Evolutionary conservation across 2,888 invertebrate species (phyloP), one percentile per base, ranked within the genome.

Genomic region (Ganaspis brasiliensis): DNA sequence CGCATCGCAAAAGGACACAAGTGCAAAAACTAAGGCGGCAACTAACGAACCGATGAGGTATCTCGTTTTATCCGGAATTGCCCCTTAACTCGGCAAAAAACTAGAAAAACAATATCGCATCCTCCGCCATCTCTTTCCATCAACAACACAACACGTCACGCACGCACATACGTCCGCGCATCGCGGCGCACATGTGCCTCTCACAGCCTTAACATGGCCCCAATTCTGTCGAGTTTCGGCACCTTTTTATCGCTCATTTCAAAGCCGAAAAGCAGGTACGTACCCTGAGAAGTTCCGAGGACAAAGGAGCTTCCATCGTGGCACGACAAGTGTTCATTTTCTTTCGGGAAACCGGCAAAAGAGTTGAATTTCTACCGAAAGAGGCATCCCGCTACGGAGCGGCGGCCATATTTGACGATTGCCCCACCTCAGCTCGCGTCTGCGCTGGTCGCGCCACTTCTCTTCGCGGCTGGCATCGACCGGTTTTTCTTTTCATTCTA

Each of bases 391-490:
- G 67, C 79, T 79, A 78, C 78, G 82, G 81, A 79, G 76, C 82
- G 82, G 79, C 83, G 80, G 86, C 85, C 86, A 86, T 85, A 78
- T 83, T 84, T 77, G 59, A 55, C 72, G 35, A 16, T 31, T 55
- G 75, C 76, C 78, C 78, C 72, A 67, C 79, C 72, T 78, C 73
- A 72, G 73, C 71, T 61, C 75, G 73, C 75, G 73, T 19, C 73
- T 74, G 83, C 81, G 83, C 82, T 77, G 80, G 77, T 59, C 78
- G 77, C 80, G 79, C 78, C 76, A 67, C 80, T 78, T 57, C 73
- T 63, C 21, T 76, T 57, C 55, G 77, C 49, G 70, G 75, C 70
- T 71, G 73, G 81, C 85, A 87, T 89, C 89, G 88, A 89, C 87
- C 90, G 87, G 87, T 87, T 85, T 84, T 81, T 73, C 74, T 57